Base-by-base conservation (phyloP, 92 coral and sea anemone genomes). In the Epizoanthus ramosus region DNA sequence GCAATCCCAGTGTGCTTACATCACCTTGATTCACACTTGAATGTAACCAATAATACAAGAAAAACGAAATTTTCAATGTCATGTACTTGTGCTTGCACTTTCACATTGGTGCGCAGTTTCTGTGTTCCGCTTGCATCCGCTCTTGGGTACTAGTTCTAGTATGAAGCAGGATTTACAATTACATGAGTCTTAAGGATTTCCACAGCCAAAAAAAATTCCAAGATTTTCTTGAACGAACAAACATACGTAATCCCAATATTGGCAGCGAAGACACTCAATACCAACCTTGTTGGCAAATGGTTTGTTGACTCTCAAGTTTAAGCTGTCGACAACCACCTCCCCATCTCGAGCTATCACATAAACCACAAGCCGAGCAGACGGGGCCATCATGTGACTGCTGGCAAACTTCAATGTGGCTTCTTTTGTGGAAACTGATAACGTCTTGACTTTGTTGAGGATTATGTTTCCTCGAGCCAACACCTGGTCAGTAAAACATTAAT, bases 241-340 rank as follows among this genome's bases (percentile, higher is more conserved):
- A 0, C 13, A 16, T 9, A n/a, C 7, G 54, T 15, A 6, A 8
- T 43, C 79, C 21, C 79, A 73, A 18, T 13, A 5, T 9, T 25
- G 17, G 45, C 52, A 74, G 9, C 8, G 19, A 3, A 43, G 28
- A 74, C 21, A 54, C 43, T 47, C 28, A 19, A n/a, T 8, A 0
- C 87, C 22, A 79, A 96, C 99, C 89, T 85, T 71, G 80, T 96
- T 96, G 52, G 90, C 92, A 85, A 97, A 94, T 4, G 99, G 92
- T 52, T 93, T 84, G 22, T 92, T 92, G 24, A 97, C 86, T 41
- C 80, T 87, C 9, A 97, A 50, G 24, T 88, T 94, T 77, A 97
- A 70, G 37, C 97, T 84, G 88, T 97, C 99, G 18, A 95, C 99
- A 52, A 97, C 91, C 24, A 97, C 82, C 70, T 97, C 99, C 0